These are phyloP conservation scores for Oxytorus armatus DNA, from an alignment of 2,888 invertebrate genomes.

Conservation along the genomic window DNA sequence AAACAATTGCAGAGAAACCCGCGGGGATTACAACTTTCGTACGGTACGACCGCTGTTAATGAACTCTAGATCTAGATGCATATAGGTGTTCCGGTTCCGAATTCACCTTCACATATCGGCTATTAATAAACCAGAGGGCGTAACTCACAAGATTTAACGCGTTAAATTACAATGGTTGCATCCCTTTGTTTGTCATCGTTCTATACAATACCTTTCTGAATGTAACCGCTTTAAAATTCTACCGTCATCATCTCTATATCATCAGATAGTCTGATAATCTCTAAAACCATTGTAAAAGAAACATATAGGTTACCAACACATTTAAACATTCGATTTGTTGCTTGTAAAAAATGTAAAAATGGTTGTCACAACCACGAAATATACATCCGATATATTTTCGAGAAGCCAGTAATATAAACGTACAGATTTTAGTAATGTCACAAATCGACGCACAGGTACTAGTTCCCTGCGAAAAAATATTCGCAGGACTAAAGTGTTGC, in stretches of 20 bases:
- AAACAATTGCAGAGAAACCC: slow-evolving; percentile 63
- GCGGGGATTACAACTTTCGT: slow-evolving; percentile 58
- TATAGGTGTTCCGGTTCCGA: slow-evolving; percentile 49
- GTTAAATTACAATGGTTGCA: not conserved
- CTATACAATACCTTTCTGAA: not conserved
- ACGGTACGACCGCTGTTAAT: slow-evolving; percentile 55
- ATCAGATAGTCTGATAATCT: not conserved
- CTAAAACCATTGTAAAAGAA: not conserved
- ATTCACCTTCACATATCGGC: slow-evolving; percentile 12
- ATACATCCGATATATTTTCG: not conserved
- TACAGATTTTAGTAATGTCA: not conserved
- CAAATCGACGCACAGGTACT: too few species aligned
- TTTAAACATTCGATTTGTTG: too few species aligned
- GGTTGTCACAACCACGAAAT: not conserved
- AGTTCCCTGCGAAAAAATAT: too few species aligned
- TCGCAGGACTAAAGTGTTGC: too few species aligned
- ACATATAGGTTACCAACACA: not conserved
- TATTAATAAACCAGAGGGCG: not conserved
- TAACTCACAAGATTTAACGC: not conserved
- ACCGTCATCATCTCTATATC: not conserved
- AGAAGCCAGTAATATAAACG: not conserved
- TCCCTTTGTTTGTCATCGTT: not conserved
- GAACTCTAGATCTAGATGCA: slow-evolving; percentile 56
- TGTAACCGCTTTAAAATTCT: slow-evolving; percentile 1
- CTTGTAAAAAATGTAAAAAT: too few species aligned